These are phyloP conservation scores for Lucinisca nassula DNA, from an alignment of 2,888 invertebrate genomes.

Conservation along the genomic window DNA sequence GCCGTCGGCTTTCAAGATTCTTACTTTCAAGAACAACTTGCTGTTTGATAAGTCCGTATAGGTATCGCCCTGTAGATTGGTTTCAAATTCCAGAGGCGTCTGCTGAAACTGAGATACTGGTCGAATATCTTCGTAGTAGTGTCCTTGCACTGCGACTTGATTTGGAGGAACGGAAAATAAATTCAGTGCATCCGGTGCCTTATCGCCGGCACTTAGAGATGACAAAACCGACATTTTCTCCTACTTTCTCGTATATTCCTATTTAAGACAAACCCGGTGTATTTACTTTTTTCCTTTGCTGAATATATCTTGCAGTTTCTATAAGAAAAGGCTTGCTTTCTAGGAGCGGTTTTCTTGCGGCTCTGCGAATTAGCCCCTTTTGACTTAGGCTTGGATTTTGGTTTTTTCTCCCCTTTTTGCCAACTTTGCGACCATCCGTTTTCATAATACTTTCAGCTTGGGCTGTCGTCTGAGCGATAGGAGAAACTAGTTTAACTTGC, in stretches of 20 bases:
- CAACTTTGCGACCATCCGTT: neutral
- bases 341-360: neutral
- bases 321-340: neutral
- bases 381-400: neutral
- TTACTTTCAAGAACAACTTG: neutral
- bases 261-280: no score
- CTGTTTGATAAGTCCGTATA: neutral
- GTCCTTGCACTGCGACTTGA: neutral
- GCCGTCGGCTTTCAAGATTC: neutral
- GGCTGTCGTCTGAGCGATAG: neutral
- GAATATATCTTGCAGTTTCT: neutral
- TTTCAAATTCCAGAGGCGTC: neutral
- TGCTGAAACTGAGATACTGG: neutral
- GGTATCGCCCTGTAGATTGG: neutral
- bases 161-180: neutral
- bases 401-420: neutral
- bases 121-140: neutral
- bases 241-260: no score
- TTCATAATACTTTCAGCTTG: neutral
- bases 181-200: neutral
- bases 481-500: neutral
- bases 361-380: neutral
- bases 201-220: neutral
- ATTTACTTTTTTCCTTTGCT: neutral
- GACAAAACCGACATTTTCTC: constrained; percentile 16